A percentile compares a stretch with the other conserved stretches of the same genome.
phyloP scores from a whole-genome alignment of 1,140 invertebrate species.

The Brachionus asplanchnoidis region DNA sequence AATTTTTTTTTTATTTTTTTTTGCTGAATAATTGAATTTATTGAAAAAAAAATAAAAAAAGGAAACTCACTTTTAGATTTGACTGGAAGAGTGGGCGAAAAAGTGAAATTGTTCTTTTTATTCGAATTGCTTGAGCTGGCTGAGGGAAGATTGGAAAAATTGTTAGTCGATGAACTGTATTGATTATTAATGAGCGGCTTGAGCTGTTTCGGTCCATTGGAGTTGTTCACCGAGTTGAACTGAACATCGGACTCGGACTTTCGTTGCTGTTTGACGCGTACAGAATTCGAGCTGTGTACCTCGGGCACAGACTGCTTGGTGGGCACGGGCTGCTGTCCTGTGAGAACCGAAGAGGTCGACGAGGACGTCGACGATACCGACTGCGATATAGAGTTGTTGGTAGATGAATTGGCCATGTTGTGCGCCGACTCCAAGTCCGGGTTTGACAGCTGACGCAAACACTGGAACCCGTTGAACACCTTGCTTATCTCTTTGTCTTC shows the following conservation, averaged over 20 bases:
- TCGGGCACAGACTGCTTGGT: background rate
- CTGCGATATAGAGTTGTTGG: background rate
- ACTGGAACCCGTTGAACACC: background rate
- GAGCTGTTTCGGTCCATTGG: background rate
- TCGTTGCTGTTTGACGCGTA: conserved; percentile 10
- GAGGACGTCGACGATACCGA: background rate
- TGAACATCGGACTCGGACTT: conserved; percentile 27
- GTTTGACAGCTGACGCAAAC: background rate
- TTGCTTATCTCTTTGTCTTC: background rate
- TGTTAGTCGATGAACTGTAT: background rate
- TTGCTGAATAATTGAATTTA: too few relatives aligned
- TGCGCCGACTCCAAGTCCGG: background rate
- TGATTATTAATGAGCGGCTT: background rate
- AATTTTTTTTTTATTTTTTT: too few relatives aligned
- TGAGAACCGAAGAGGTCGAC: background rate
- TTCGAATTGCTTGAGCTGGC: background rate
- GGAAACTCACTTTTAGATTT: background rate
- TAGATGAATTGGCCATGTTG: background rate
- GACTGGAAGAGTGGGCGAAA: background rate
- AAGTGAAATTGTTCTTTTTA: conserved; percentile 19
- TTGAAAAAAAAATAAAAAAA: too few relatives aligned
- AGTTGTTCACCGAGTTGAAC: background rate
- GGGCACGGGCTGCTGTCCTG: background rate
- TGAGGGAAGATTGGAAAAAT: conserved; percentile 15
- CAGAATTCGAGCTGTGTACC: background rate